Evolutionary conservation across 2,113 vertebrate species (phyloP).

Genomic region (Brachypodius melanocephalos): DNA sequence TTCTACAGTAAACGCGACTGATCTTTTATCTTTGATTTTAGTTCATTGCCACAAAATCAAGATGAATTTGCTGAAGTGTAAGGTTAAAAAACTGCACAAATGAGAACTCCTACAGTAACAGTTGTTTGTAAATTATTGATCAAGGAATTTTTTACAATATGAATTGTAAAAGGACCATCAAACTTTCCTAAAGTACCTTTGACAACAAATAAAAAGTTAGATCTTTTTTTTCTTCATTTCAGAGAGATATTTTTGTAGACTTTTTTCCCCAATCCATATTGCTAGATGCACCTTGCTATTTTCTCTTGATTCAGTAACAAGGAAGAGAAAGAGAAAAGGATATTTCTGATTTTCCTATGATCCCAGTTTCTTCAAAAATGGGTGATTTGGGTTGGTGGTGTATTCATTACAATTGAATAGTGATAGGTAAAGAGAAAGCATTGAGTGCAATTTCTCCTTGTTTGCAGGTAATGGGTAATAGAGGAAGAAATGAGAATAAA

Average conservation of each 20-base stretch:
- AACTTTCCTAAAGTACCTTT: constrained; percentile 29
- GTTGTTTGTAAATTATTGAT: constrained; percentile 64
- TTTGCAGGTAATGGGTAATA: neutral
- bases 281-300: neutral
- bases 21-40: constrained; percentile 73
- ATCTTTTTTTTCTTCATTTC: constrained; percentile 1
- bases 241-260: neutral
- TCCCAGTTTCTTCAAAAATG: neutral
- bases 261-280: neutral
- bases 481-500: neutral
- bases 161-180: constrained; percentile 36
- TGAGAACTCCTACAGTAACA: constrained; percentile 51
- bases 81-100: constrained; percentile 53
- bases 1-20: constrained; percentile 67
- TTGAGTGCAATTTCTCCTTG: neutral
- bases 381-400: neutral
- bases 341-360: constrained; percentile 12
- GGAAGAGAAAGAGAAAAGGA: neutral
- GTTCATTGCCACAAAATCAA: constrained; percentile 70
- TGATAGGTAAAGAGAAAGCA: neutral
- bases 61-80: constrained; percentile 61
- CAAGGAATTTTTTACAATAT: constrained; percentile 3
- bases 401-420: neutral
- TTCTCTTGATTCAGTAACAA: neutral
- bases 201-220: constrained; percentile 42